phyloP scores from a whole-genome alignment of 2,113 vertebrate species.

The Neogobius melanostomus region DNA sequence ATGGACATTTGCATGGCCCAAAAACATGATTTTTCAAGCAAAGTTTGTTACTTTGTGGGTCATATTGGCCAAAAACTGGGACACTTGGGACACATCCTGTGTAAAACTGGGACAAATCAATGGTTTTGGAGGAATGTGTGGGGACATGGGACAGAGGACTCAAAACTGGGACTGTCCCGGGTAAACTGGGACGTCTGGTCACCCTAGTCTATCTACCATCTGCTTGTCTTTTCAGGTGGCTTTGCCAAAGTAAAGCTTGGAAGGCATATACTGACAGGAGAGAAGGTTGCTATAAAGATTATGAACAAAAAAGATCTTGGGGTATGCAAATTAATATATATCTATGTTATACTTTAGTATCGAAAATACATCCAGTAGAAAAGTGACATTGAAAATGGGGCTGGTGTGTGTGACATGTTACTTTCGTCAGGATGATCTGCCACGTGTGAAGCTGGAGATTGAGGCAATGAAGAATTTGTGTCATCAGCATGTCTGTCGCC shows the following conservation, averaged over 20 bases:
- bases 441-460: constrained; percentile 90
- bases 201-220: background rate
- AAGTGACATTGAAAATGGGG: background rate
- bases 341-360: background rate
- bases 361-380: background rate
- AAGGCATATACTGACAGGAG: constrained; percentile 85
- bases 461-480: constrained; percentile 92
- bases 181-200: too few relatives aligned
- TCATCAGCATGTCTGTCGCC: constrained; percentile 90
- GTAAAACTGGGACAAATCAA: too few relatives aligned
- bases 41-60: too few relatives aligned
- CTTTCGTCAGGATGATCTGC: constrained; percentile 84
- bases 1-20: too few relatives aligned
- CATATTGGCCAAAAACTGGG: too few relatives aligned
- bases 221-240: constrained; percentile 77
- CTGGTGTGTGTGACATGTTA: background rate
- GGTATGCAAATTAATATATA: constrained; percentile 69
- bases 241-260: constrained; percentile 96
- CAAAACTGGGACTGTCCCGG: too few relatives aligned
- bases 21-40: too few relatives aligned
- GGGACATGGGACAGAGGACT: too few relatives aligned
- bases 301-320: constrained; percentile 92
- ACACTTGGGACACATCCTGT: too few relatives aligned
- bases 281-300: constrained; percentile 95
- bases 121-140: too few relatives aligned